Evolutionary conservation across 2,797 vertebrate genomes (phyloP).

Genomic region (Acomys russatus): DNA sequence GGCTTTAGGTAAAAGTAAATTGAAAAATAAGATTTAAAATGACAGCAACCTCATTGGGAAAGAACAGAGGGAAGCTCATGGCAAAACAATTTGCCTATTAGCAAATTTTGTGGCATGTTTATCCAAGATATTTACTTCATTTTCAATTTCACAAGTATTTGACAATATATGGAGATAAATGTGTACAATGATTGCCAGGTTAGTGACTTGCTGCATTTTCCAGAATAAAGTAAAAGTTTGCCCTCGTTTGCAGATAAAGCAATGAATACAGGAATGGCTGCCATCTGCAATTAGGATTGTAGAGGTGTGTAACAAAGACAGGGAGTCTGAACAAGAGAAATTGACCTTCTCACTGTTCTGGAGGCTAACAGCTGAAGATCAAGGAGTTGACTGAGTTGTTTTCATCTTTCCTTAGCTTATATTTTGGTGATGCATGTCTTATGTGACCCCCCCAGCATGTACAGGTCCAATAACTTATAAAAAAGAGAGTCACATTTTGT

Average conservation of each 20-base stretch:
- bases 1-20: neutral
- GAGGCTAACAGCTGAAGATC: neutral
- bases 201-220: neutral
- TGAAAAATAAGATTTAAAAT: constrained; percentile 19
- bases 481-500: neutral
- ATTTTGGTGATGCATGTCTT: neutral
- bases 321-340: neutral
- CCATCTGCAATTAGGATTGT: neutral
- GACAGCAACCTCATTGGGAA: neutral
- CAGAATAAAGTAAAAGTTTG: neutral
- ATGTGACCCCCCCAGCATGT: neutral
- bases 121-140: constrained; percentile 7
- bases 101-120: neutral
- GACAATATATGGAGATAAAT: neutral
- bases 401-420: neutral
- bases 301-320: neutral
- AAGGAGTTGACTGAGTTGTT: neutral
- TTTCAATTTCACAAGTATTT: constrained; percentile 53
- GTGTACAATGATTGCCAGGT: neutral
- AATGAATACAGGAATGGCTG: neutral
- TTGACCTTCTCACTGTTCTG: neutral
- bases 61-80: neutral
- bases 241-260: neutral
- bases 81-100: neutral
- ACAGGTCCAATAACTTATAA: neutral